Base-by-base conservation (phyloP, 2,888 invertebrate genomes). In the Empis livida region DNA sequence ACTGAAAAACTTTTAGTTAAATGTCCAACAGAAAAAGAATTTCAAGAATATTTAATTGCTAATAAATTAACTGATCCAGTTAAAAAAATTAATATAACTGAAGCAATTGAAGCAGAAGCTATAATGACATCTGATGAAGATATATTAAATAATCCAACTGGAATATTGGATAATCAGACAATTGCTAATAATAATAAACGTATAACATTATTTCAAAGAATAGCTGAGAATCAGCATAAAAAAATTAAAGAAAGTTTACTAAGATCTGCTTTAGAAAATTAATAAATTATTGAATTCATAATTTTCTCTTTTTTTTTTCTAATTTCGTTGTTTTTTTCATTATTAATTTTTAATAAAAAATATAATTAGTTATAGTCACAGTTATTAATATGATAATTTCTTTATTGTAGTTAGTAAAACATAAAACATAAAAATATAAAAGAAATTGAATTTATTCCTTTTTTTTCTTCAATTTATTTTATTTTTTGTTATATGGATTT, bases 211-310 rank as follows among this genome's bases (percentile, higher is more conserved):
- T 50, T 57, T 46, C 55, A 59, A 47, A 55, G 59, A n/a, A 40
- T 59, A 16, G 53, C 54, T 16, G 59, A 59, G 43, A 58, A 58
- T 44, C 56, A 57, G 48, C 52, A 53, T 23, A 55, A 56, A 40
- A 54, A 54, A 45, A 16, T 56, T 2, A 51, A 55, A 46, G 54
- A 54, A 42, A 55, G 54, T 43, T 50, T 55, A 5, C 46, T 56
- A 20, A 52, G 54, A 46, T 53, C 54, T 35, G 53, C 54, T 44
- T 51, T 56, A 51, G 55, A 56, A 51, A 54, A 55, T 42, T 55
- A 14, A 32, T 15, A 31, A 37, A 17, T 16, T 17, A 17, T 41
- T 41, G 23, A 27, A 27, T 27, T 27, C 5, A 27, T 8, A 8
- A 8, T 27, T 5, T 20, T 4, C 2, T 4, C 23, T 27, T 27